phyloP scores from a whole-genome alignment of 2,888 invertebrate genomes.

The Boloria euphrosyne region DNA sequence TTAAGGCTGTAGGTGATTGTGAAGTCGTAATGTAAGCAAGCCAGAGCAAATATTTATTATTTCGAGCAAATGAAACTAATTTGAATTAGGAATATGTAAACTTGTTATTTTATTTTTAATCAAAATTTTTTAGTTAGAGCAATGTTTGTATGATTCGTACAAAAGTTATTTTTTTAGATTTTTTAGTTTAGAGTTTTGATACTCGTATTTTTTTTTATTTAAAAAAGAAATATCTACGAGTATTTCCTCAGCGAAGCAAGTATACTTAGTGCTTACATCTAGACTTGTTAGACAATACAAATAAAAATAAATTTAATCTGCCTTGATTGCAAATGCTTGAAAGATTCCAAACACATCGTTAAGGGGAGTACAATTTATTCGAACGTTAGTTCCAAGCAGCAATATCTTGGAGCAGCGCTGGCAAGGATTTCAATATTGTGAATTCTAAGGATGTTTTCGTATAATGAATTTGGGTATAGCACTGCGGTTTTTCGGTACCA shows the following conservation, averaged over 20 bases:
- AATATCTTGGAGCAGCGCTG: slow-evolving; percentile 54
- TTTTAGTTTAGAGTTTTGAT: too few relatives aligned
- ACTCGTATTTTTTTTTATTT: too few relatives aligned
- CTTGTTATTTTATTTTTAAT: too few relatives aligned
- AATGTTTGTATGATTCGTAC: too few relatives aligned
- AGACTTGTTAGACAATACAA: slow-evolving; percentile 16
- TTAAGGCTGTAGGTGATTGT: neutral
- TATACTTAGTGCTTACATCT: neutral
- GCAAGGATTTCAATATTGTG: slow-evolving; percentile 78
- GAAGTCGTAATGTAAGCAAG: neutral
- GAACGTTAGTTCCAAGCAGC: slow-evolving; percentile 61
- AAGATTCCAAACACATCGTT: slow-evolving; percentile 32
- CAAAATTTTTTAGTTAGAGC: too few relatives aligned
- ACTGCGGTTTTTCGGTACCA: slow-evolving; percentile 76
- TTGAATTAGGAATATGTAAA: too few relatives aligned
- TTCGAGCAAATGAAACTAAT: too few relatives aligned
- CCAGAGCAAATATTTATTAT: neutral
- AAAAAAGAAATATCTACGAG: too few relatives aligned
- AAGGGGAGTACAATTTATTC: slow-evolving; percentile 59
- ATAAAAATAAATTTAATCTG: slow-evolving; percentile 24
- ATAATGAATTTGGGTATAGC: slow-evolving; percentile 81
- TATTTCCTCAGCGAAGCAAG: neutral
- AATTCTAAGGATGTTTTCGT: slow-evolving; percentile 78
- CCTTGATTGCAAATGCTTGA: slow-evolving; percentile 28
- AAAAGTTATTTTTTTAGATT: too few relatives aligned